Percentiles rank a stretch among this genome's conserved stretches.
phyloP scores from a whole-genome alignment of 2,797 vertebrate genomes.

The Harpagifer antarcticus region DNA sequence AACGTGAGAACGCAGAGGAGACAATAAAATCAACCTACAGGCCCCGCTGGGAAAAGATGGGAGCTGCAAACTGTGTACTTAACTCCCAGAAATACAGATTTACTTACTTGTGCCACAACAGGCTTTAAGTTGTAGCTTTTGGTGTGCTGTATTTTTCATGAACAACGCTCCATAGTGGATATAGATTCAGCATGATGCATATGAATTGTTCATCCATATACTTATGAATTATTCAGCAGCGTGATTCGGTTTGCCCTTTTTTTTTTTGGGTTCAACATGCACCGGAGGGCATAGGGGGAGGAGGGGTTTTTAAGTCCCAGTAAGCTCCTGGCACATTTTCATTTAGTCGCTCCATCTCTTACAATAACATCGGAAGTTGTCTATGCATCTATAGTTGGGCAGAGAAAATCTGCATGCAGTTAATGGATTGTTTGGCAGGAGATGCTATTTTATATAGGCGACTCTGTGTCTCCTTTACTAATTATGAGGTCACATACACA shows the following conservation, averaged over 20 bases:
- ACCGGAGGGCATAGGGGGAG: slow-evolving; percentile 32
- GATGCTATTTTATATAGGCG: slow-evolving; percentile 63
- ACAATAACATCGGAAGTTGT: slow-evolving; percentile 68
- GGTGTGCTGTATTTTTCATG: slow-evolving; percentile 47
- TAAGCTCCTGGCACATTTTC: slow-evolving; percentile 58
- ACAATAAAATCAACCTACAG: slow-evolving; percentile 62
- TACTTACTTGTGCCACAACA: slow-evolving; percentile 49
- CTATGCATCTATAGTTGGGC: slow-evolving; percentile 54
- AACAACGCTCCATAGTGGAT: slow-evolving; percentile 70
- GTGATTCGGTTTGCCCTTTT: slow-evolving; percentile 56
- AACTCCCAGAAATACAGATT: slow-evolving; percentile 56
- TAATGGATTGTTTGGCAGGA: slow-evolving; percentile 83
- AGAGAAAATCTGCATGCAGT: slow-evolving; percentile 63
- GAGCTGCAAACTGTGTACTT: slow-evolving; percentile 46
- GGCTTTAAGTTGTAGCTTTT: slow-evolving; percentile 61
- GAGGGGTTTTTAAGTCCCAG: slow-evolving; percentile 37
- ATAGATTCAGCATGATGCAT: slow-evolving; percentile 70
- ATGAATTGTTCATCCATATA: slow-evolving; percentile 75
- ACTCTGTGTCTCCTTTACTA: slow-evolving; percentile 55
- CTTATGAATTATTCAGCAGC: slow-evolving; percentile 75
- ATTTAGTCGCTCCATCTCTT: slow-evolving; percentile 36
- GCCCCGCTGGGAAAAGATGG: slow-evolving; percentile 48
- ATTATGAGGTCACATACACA: slow-evolving; percentile 66
- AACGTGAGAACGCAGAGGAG: slow-evolving; percentile 55
- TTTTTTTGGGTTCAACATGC: slow-evolving; percentile 56